phyloP scores from a whole-genome alignment of 1,140 invertebrate species.

The Brachionus rubens region DNA sequence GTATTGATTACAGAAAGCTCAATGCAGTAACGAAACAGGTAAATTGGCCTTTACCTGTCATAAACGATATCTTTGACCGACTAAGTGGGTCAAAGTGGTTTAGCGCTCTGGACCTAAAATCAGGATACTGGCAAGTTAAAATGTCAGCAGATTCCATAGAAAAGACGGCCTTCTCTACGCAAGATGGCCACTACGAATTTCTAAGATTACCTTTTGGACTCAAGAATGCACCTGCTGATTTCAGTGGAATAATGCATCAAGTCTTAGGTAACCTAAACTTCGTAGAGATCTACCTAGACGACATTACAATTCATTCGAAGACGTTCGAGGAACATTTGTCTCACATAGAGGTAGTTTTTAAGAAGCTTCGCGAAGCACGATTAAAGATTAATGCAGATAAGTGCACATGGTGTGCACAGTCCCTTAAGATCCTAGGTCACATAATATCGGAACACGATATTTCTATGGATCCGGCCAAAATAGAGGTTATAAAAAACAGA shows the following conservation, averaged over 20 bases:
- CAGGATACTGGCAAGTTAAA: slow-evolving; percentile 53
- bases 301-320: slow-evolving; percentile 59
- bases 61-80: neutral
- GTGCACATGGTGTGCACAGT: too few species aligned
- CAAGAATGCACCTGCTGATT: slow-evolving; percentile 56
- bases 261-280: slow-evolving; percentile 52
- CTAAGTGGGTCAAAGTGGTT: slow-evolving; percentile 47
- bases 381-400: slow-evolving; percentile 4
- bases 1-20: too few species aligned
- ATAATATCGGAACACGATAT: too few species aligned
- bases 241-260: slow-evolving; percentile 61
- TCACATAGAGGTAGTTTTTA: slow-evolving; percentile 55
- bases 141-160: slow-evolving; percentile 50
- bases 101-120: slow-evolving; percentile 54
- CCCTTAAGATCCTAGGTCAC: too few species aligned
- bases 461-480: too few species aligned
- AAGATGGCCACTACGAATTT: neutral
- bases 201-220: slow-evolving; percentile 58
- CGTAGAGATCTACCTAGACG: slow-evolving; percentile 60
- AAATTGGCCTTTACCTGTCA: neutral
- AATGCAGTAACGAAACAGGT: slow-evolving; percentile 13
- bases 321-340: slow-evolving; percentile 58
- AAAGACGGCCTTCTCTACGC: slow-evolving; percentile 49
- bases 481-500: too few species aligned
- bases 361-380: slow-evolving; percentile 50